Base-by-base conservation (phyloP, 1,140 invertebrate genomes). In the Bilobella aurantiaca region DNA sequence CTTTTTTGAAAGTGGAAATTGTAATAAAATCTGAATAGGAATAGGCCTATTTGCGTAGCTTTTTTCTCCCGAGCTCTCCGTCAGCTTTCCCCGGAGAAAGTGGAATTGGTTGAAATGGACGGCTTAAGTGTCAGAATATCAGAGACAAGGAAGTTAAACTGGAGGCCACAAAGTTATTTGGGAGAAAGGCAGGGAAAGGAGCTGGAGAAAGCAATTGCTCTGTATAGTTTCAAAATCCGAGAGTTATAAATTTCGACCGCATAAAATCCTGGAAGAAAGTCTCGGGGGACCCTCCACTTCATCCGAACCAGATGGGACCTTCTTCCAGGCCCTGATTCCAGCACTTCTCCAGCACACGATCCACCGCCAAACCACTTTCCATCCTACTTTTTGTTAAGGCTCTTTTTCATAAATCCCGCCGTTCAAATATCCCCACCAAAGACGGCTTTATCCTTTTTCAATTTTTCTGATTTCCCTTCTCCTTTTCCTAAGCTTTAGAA, bases 191-290 rank as follows among this genome's bases (percentile, higher is more conserved):
- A 5, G 12, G 23, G 49, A 18, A 14, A 14, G 49, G 8, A 8
- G 14, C 21, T 23, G 14, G 27, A 25, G 42, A 61, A 37, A 25
- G 5, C 30, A 25, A 29, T 31, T 58, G 25, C 2, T 61, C 32
- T 37, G n/a, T 32, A 66, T 62, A 56, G 63, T 69, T n/a, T 61
- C 46, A 66, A 69, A 69, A 69, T 69, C 68, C 68, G 32, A 61
- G 68, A 69, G 68, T 70, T 70, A 70, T 70, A 70, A 70, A 70
- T 70, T 69, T 66, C 68, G 64, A 69, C 64, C 68, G 62, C 64
- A 64, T 64, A 66, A 66, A 66, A 66, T 64, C 64, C 63, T 56
- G 3, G 21, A 23, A 23, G 32, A 23, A 47, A 65, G 32, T 67
- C 65, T 61, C 68, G 3, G 14, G 68, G 46, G 65, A 60, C 23